Evolutionary conservation across 2,797 vertebrate genomes (phyloP).

Genomic region (Urophycis tenuis): DNA sequence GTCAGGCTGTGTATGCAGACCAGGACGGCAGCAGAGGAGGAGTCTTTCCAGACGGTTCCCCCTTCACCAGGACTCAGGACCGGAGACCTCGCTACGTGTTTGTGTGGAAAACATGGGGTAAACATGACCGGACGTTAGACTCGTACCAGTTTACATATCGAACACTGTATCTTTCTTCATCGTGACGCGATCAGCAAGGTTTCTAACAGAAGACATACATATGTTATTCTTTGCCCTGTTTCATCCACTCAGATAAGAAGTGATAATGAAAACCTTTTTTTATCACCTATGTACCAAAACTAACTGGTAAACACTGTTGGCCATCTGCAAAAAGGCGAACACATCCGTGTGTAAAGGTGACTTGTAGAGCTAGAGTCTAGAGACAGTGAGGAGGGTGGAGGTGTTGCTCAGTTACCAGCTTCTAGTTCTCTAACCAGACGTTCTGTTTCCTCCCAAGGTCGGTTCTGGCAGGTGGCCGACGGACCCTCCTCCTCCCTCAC

Average conservation of each 20-base stretch:
- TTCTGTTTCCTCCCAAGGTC: conserved; percentile 60
- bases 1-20: conserved; percentile 77
- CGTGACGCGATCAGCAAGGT: background rate
- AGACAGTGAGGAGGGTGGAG: background rate
- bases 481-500: conserved; percentile 78
- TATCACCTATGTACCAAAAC: background rate
- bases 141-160: background rate
- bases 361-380: background rate
- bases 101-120: conserved; percentile 90
- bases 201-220: background rate
- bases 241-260: background rate
- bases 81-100: conserved; percentile 78
- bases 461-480: conserved; percentile 89
- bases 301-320: background rate
- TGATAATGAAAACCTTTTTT: background rate
- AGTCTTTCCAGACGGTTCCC: conserved; percentile 79
- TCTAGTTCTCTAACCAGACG: background rate
- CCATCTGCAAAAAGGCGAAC: background rate
- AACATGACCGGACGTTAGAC: conserved; percentile 35
- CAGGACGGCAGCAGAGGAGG: conserved; percentile 36
- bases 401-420: background rate
- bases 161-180: background rate
- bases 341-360: background rate
- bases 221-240: background rate
- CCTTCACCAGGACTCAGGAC: conserved; percentile 58